These are phyloP conservation scores for Ochropleura leucogaster DNA, from an alignment of 2,888 invertebrate genomes.

Conservation along the genomic window DNA sequence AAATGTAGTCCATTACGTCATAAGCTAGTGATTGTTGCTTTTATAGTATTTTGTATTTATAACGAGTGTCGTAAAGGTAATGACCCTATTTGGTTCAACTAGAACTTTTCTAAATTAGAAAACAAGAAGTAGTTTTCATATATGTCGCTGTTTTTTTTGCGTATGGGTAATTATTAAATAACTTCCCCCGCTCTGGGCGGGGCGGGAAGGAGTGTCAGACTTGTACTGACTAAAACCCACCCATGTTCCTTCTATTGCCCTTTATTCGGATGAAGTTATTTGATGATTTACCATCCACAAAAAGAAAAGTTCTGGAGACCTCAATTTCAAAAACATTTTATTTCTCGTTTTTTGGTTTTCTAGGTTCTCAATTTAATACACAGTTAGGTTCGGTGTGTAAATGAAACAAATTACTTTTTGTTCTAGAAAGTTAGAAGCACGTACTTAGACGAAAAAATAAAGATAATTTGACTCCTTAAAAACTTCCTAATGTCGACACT, in stretches of 20 bases:
- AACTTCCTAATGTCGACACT: slow-evolving; percentile 53
- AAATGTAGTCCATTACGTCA: not conserved
- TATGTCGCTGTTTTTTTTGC: too few relatives aligned
- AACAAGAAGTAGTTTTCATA: too few relatives aligned
- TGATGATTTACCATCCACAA: too few relatives aligned
- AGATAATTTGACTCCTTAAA: slow-evolving; percentile 51
- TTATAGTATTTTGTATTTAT: not conserved
- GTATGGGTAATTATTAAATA: too few relatives aligned
- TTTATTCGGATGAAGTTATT: too few relatives aligned
- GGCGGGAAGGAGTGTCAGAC: too few relatives aligned
- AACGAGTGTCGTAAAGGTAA: too few relatives aligned
- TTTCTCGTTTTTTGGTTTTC: slow-evolving; percentile 20
- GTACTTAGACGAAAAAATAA: slow-evolving; percentile 48
- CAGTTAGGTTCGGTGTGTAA: slow-evolving; percentile 32
- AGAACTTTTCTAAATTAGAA: too few relatives aligned
- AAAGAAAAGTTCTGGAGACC: not conserved
- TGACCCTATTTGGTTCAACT: too few relatives aligned
- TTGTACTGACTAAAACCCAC: too few relatives aligned
- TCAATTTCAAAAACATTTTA: slow-evolving; percentile 1
- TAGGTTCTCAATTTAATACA: slow-evolving; percentile 34
- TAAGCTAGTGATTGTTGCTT: not conserved
- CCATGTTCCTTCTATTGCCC: too few relatives aligned
- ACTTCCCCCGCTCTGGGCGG: too few relatives aligned
- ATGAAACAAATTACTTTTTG: slow-evolving; percentile 49
- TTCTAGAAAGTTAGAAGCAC: slow-evolving; percentile 53